Percentiles rank a stretch among this genome's conserved stretches.
Evolutionary conservation across 2,113 vertebrate species (phyloP).

Genomic region (Himantopus leucocephalus): DNA sequence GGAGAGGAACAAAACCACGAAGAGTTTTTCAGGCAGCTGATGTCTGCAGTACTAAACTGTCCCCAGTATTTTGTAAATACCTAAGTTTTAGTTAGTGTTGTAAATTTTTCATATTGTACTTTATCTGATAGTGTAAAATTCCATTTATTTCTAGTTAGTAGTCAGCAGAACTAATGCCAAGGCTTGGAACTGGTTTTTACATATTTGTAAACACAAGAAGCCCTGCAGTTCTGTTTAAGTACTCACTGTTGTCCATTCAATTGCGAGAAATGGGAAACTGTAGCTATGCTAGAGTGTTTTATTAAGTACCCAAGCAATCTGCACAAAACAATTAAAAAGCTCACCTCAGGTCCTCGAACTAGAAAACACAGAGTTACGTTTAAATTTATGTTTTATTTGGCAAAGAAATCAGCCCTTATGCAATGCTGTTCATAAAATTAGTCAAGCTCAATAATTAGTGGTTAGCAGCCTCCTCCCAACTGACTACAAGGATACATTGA

Average conservation of each 20-base stretch:
- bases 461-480: not conserved
- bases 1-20: not conserved
- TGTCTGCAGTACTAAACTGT: not conserved
- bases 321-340: not conserved
- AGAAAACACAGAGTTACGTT: not conserved
- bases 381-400: not conserved
- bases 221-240: not conserved
- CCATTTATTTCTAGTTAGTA: not conserved
- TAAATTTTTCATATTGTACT: not conserved
- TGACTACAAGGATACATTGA: not conserved
- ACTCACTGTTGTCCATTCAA: not conserved
- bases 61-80: not conserved
- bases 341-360: not conserved
- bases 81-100: not conserved
- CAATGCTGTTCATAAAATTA: not conserved
- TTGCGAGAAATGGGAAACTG: not conserved
- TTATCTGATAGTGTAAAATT: not conserved
- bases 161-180: not conserved
- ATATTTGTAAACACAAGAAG: not conserved
- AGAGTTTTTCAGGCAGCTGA: not conserved
- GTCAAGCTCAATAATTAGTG: not conserved
- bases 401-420: not conserved
- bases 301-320: not conserved
- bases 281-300: not conserved
- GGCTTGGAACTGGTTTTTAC: not conserved